Percentiles rank a stretch among this genome's conserved stretches.
phyloP scores from a whole-genome alignment of 2,888 invertebrate species.

The Amaurobius ferox region DNA sequence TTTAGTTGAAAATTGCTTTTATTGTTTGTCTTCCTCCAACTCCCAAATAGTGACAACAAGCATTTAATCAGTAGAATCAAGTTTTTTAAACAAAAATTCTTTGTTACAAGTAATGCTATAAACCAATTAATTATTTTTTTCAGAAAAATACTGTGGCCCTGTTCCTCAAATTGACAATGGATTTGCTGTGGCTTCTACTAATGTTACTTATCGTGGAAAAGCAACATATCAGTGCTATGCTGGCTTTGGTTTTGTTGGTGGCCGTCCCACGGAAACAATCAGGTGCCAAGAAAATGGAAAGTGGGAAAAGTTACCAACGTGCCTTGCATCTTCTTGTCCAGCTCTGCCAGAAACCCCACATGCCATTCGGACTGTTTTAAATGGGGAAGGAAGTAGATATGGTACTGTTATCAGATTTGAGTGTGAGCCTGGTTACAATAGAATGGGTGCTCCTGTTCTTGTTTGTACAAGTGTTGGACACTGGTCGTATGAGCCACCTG shows the following conservation, averaged over 20 bases:
- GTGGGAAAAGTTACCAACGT: slow-evolving; percentile 94
- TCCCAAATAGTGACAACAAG: too few species aligned
- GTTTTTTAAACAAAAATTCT: too few species aligned
- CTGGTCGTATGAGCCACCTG: slow-evolving; percentile 94
- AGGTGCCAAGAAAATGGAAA: slow-evolving; percentile 92
- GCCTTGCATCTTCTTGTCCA: slow-evolving; percentile 93
- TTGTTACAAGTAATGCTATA: neutral
- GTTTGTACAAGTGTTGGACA: slow-evolving; percentile 97
- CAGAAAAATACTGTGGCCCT: slow-evolving; percentile 89
- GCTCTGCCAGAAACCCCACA: slow-evolving; percentile 90
- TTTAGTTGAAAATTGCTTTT: too few species aligned
- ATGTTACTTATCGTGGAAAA: slow-evolving; percentile 94
- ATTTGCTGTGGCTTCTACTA: slow-evolving; percentile 95
- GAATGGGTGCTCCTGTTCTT: slow-evolving; percentile 90
- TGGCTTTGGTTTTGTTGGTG: slow-evolving; percentile 90
- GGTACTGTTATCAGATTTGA: slow-evolving; percentile 95
- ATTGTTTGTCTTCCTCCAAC: too few species aligned
- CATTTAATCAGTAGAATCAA: too few species aligned
- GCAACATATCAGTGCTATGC: slow-evolving; percentile 98
- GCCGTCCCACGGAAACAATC: slow-evolving; percentile 90
- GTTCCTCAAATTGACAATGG: slow-evolving; percentile 99
- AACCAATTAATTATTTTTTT: slow-evolving; percentile 61
- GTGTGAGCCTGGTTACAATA: slow-evolving; percentile 92
- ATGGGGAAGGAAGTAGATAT: slow-evolving; percentile 93
- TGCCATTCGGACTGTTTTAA: slow-evolving; percentile 89